Percentiles rank a stretch among this genome's conserved stretches.
These are phyloP conservation scores for Diorhabda sublineata DNA, from an alignment of 1,140 invertebrate species.

Conservation along the genomic window DNA sequence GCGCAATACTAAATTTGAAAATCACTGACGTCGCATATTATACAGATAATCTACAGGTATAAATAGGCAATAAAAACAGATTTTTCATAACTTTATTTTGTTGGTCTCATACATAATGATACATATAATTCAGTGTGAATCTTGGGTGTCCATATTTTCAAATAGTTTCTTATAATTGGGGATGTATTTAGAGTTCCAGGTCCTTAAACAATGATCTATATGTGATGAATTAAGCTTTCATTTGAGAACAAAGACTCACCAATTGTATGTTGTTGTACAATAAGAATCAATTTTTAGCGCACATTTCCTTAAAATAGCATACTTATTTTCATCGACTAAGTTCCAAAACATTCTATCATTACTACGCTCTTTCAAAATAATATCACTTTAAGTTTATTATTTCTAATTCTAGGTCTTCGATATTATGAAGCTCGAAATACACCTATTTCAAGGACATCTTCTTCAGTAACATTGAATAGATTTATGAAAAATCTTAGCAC, in stretches of 20 bases:
- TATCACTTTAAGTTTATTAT: slow-evolving; percentile 20
- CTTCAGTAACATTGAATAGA: background rate
- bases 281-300: no score
- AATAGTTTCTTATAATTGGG: no score
- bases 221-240: background rate
- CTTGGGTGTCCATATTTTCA: no score
- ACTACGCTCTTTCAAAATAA: background rate
- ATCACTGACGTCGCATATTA: slow-evolving; percentile 15
- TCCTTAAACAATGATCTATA: background rate
- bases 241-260: background rate
- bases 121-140: no score
- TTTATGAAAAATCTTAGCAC: no score
- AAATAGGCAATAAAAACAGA: no score
- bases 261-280: no score
- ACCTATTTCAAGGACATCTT: background rate
- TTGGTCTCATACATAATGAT: no score
- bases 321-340: no score
- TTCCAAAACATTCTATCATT: background rate
- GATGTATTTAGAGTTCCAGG: no score
- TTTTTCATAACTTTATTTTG: no score
- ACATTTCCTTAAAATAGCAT: no score
- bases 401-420: slow-evolving; percentile 23
- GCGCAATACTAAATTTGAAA: slow-evolving; percentile 16
- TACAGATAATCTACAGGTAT: background rate
- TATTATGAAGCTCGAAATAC: slow-evolving; percentile 23